Conservation (phyloP, 2,797 vertebrate genomes). For the Paramormyrops hopkinsi region DNA sequence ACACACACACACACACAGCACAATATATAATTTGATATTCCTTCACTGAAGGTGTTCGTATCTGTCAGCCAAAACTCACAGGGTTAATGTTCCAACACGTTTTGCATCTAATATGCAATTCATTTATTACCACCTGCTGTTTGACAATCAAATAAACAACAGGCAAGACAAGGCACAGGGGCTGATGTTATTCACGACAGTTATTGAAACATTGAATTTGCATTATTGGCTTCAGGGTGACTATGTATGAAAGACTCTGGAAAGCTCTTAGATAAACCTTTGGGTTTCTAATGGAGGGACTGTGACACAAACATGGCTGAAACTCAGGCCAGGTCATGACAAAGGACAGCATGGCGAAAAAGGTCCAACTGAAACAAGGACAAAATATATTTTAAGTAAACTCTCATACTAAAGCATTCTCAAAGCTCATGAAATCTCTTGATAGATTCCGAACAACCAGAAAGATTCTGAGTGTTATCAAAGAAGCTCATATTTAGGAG, state of each 20-base stretch:
- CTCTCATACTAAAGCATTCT: not conserved
- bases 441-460: not conserved
- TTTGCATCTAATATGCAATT: not conserved
- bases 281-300: not conserved
- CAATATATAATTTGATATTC: not conserved
- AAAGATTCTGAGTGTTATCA: not conserved
- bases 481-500: not conserved
- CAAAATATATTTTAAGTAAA: not conserved
- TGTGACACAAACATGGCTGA: not conserved
- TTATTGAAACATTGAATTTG: constrained; percentile 5
- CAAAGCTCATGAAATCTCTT: not conserved
- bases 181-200: not conserved
- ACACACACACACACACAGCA: not conserved
- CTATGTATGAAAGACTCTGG: not conserved
- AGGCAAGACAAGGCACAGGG: not conserved
- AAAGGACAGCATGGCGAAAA: not conserved
- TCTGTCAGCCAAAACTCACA: not conserved
- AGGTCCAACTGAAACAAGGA: not conserved
- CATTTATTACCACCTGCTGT: constrained; percentile 10
- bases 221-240: not conserved
- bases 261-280: not conserved
- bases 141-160: constrained; percentile 1
- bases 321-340: not conserved
- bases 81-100: constrained; percentile 10
- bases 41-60: not conserved